phyloP scores from a whole-genome alignment of 2,797 vertebrate species.

The Bothrops alternatus region DNA sequence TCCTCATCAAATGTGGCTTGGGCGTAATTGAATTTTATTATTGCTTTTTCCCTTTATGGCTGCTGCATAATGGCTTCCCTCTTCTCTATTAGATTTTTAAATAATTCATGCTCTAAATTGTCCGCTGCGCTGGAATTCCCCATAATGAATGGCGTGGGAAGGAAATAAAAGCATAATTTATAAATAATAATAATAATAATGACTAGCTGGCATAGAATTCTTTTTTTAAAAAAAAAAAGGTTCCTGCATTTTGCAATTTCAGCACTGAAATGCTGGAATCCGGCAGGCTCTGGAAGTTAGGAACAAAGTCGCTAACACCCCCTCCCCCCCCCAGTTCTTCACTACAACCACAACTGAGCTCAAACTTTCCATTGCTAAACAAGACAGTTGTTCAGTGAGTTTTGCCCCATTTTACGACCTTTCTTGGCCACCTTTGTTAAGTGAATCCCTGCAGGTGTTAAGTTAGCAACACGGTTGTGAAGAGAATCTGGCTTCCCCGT shows the following conservation, averaged over 20 bases:
- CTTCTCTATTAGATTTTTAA: background rate
- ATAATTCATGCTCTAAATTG: background rate
- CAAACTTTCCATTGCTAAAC: background rate
- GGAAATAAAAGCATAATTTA: background rate
- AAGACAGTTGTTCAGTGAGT: background rate
- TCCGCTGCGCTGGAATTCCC: background rate
- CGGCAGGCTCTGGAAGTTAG: background rate
- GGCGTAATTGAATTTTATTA: background rate
- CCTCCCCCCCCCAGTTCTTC: rapidly evolving
- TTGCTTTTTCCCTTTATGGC: background rate
- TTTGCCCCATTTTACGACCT: too few relatives aligned
- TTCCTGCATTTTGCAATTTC: background rate
- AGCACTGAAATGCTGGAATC: background rate
- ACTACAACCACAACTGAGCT: background rate
- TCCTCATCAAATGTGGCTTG: background rate
- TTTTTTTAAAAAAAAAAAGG: background rate
- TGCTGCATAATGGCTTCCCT: background rate
- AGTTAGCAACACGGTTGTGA: too few relatives aligned
- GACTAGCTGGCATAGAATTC: background rate
- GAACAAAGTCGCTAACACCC: background rate
- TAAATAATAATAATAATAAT: background rate
- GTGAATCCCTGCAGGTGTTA: too few relatives aligned
- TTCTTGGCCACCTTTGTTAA: background rate
- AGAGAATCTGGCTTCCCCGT: too few relatives aligned
- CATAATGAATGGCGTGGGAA: background rate